phyloP scores from a whole-genome alignment of 2,888 invertebrate genomes.

The Corythucha ciliata region DNA sequence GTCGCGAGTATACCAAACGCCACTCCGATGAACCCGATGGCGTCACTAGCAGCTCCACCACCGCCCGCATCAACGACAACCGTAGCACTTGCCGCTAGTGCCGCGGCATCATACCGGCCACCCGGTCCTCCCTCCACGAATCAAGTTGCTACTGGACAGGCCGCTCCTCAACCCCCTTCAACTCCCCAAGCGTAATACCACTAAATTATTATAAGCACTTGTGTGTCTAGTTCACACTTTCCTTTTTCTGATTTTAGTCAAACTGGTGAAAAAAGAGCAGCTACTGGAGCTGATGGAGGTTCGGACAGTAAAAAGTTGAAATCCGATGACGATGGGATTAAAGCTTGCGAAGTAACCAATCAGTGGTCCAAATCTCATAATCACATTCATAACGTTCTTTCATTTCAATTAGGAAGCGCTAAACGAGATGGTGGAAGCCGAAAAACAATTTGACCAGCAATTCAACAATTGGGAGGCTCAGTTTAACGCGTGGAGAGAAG shows the following conservation, averaged over 20 bases:
- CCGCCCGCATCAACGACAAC: no score
- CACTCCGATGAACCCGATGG: not conserved
- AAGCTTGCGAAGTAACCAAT: constrained; percentile 11
- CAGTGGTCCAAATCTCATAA: not conserved
- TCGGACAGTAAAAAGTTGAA: constrained; percentile 24
- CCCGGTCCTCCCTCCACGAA: no score
- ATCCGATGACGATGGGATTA: constrained; percentile 22
- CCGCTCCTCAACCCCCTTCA: no score
- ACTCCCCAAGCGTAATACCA: no score
- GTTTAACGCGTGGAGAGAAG: constrained; percentile 82
- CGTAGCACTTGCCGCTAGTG: no score
- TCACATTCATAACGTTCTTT: not conserved
- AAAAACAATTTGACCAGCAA: constrained; percentile 77
- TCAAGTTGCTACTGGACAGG: no score
- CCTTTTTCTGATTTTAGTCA: not conserved
- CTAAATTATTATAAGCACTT: no score
- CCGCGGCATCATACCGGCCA: no score
- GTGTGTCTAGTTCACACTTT: not conserved
- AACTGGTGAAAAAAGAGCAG: constrained; percentile 23
- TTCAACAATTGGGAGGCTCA: constrained; percentile 87
- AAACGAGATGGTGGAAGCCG: constrained; percentile 49
- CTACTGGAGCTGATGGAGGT: constrained; percentile 9
- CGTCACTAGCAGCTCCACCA: no score
- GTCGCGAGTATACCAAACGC: not conserved
- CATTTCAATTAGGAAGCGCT: constrained; percentile 30